Base-by-base conservation (phyloP, 2,888 invertebrate genomes). In the Ernsta delagoae region DNA sequence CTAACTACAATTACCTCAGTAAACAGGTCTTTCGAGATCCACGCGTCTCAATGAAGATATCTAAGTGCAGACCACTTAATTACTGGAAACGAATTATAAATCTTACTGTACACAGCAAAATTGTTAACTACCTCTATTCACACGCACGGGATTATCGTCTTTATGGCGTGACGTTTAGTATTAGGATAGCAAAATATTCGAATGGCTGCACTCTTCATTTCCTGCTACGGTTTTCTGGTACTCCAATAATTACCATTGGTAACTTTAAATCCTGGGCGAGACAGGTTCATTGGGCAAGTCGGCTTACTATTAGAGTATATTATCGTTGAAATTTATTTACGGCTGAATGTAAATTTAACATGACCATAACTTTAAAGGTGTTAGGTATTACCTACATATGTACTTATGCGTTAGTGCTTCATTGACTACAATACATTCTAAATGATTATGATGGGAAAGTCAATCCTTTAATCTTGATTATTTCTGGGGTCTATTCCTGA, bases 1-100 rank as follows among this genome's bases (percentile, higher is more conserved):
- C 12, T 31, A 77, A 75, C 77, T 73, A 78, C 81, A 87, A 86
- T 85, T 86, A 86, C 83, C 79, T 72, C 77, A 74, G 73, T 31
- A 71, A 83, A 83, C 83, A 75, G 74, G 84, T 82, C 75, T 82
- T 80, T 77, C 81, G 69, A 75, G 80, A 77, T 77, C 75, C 75
- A 74, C 72, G 77, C 76, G 73, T 73, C 74, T 74, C 75, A 78
- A 79, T 76, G 75, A 73, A 79, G 78, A 78, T 77, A 78, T 66
- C 67, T 75, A 74, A 72, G 72, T 75, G 73, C 75, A 66, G 71
- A 73, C 72, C 75, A 77, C 75, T 78, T 79, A 79, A 78, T 77
- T 77, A 77, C 76, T 73, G 70, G 72, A 72, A 75, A 77, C 75
- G 70, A 75, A 78, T 76, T 79, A 75, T 77, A 77, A 72, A 72